Base-by-base conservation (phyloP, 2,797 vertebrate genomes). In the Otolemur crassicaudatus region DNA sequence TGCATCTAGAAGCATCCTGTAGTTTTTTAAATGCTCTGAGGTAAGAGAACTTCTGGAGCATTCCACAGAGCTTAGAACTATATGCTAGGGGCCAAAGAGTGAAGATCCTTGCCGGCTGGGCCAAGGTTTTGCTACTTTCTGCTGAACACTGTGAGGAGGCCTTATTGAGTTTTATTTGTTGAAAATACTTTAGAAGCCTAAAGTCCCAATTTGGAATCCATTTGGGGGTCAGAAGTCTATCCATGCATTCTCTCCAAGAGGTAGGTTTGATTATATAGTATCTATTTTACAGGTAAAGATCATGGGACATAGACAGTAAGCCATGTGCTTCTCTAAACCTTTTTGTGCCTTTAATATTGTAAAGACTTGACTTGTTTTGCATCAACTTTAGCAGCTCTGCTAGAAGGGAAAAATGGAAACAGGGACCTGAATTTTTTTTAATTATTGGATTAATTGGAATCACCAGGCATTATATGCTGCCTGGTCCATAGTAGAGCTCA, bases 361-460 rank as follows among this genome's bases (percentile, higher is more conserved):
- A 79, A 88, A 89, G 31, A 29, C 29, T 88, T 94, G 82, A 40
- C 82, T 88, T 77, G 53, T 1, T 43, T 93, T 79, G 22, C 25
- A 63, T 23, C 75, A 84, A 29, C n/a, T 53, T 95, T 20, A 56
- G 31, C 61, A 89, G 31, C 60, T 90, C 56, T 93, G 60, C 46
- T 84, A 16, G 37, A 34, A 77, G 70, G 72, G 40, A 76, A 75
- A 83, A 37, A 67, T 81, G n/a, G 70, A n/a, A 80, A 76, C 7
- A 60, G 46, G 58, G n/a, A 79, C 90, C 77, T 73, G 92, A 53
- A 77, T 49, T 88, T 80, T 87, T 94, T 70, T 80, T 65, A 60
- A 86, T 83, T 79, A 23, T 76, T 93, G 56, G 43, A 88, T 79
- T 82, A 81, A 81, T 93, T 61, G 67, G 46, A 90, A 91, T n/a